phyloP scores from a whole-genome alignment of 64 coral and sea anemone species.

The Actinia tenebrosa region DNA sequence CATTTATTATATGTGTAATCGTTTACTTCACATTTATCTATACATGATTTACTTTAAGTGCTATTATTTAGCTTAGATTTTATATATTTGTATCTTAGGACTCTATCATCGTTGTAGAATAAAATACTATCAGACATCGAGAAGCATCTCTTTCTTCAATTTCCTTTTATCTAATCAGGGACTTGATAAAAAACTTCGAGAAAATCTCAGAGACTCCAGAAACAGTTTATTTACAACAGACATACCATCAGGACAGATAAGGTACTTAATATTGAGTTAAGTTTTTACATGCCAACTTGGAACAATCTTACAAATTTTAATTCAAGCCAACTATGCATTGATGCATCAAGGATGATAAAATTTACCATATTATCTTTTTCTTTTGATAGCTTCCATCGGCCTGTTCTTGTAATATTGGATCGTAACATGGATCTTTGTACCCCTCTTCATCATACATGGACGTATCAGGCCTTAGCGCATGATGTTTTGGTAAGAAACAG shows the following conservation, averaged over 20 bases:
- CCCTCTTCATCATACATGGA: constrained; percentile 94
- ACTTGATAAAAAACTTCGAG: constrained; percentile 91
- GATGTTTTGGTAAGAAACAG: constrained; percentile 78
- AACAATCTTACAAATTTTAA: too few species aligned
- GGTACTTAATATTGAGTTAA: constrained; percentile 34
- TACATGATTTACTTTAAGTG: too few species aligned
- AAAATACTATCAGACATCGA: too few species aligned
- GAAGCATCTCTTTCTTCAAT: too few species aligned
- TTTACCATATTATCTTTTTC: not conserved
- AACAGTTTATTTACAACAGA: constrained; percentile 96
- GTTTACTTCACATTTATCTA: too few species aligned
- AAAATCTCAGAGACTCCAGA: constrained; percentile 93
- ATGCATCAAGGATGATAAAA: not conserved
- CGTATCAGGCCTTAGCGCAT: constrained; percentile 90
- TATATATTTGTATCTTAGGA: too few species aligned
- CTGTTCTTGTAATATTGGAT: constrained; percentile 86
- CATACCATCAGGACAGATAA: constrained; percentile 92
- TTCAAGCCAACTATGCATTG: too few species aligned
- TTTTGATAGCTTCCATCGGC: constrained; percentile 81
- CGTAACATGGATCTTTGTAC: constrained; percentile 95
- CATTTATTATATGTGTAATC: too few species aligned
- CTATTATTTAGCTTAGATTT: too few species aligned
- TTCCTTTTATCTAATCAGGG: constrained; percentile 44
- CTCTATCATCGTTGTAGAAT: too few species aligned
- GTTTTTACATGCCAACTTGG: not conserved